Evolutionary conservation across 2,888 invertebrate genomes (phyloP).

Genomic region (Agrochola macilenta): DNA sequence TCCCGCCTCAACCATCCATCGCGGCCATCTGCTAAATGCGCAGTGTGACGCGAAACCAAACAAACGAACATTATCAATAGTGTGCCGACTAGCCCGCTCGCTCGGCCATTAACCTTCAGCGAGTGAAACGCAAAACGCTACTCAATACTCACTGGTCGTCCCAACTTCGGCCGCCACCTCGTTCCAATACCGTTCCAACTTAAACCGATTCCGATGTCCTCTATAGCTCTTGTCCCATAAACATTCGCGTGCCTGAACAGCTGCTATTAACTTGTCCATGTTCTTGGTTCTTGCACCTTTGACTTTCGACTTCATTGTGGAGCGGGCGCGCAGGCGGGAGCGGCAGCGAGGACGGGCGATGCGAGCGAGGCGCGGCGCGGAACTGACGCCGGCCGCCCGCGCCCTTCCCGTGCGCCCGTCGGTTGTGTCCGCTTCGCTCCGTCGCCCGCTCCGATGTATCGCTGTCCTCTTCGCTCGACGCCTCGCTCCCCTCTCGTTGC

Average conservation of each 20-base stretch:
- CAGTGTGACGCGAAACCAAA: slow-evolving; percentile 53
- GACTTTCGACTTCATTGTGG: slow-evolving; percentile 80
- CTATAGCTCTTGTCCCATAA: slow-evolving; percentile 87
- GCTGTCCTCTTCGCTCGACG: slow-evolving; percentile 79
- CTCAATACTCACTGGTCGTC: slow-evolving; percentile 89
- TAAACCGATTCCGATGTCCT: slow-evolving; percentile 87
- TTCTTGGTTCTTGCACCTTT: slow-evolving; percentile 84
- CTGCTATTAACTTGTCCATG: slow-evolving; percentile 87
- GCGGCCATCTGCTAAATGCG: slow-evolving; percentile 42
- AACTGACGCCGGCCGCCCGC: slow-evolving; percentile 72
- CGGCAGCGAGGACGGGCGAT: slow-evolving; percentile 69
- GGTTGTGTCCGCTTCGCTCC: slow-evolving; percentile 76
- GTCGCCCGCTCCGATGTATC: slow-evolving; percentile 74
- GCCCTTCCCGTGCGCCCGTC: slow-evolving; percentile 64
- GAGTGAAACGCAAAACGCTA: slow-evolving; percentile 73
- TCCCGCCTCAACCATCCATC: slow-evolving; percentile 10
- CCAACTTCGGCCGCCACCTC: slow-evolving; percentile 88
- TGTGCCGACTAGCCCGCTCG: slow-evolving; percentile 48
- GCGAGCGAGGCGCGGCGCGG: slow-evolving; percentile 77
- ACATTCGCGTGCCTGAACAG: slow-evolving; percentile 87
- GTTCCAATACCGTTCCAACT: slow-evolving; percentile 88
- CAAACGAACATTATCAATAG: slow-evolving; percentile 54
- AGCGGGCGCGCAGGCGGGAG: slow-evolving; percentile 81
- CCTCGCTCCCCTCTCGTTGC: slow-evolving; percentile 80
- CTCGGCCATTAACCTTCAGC: slow-evolving; percentile 75